phyloP scores from a whole-genome alignment of 2,888 invertebrate genomes.

The Philopedon plagiatum region DNA sequence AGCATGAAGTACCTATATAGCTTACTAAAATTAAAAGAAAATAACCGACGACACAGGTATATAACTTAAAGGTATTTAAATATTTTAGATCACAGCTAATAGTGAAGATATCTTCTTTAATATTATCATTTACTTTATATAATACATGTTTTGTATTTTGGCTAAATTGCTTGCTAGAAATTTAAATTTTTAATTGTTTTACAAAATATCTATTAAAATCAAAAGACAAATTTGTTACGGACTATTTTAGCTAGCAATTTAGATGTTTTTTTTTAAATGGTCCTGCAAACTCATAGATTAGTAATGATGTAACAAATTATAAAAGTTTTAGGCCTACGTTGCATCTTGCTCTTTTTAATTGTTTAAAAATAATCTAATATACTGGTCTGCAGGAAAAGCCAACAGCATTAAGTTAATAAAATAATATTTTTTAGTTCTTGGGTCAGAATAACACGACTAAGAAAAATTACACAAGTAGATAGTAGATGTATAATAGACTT shows the following conservation, averaged over 20 bases:
- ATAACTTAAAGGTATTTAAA: conserved; percentile 59
- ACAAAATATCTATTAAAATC: conserved; percentile 17
- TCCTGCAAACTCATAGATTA: conserved; percentile 60
- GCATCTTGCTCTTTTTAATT: conserved; percentile 53
- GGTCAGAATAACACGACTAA: conserved; percentile 2
- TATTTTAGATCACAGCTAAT: conserved; percentile 68
- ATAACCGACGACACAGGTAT: conserved; percentile 17
- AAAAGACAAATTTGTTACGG: neutral
- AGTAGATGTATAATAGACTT: conserved; percentile 5
- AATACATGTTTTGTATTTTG: conserved; percentile 31
- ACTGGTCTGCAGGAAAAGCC: conserved; percentile 57
- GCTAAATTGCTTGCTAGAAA: conserved; percentile 40
- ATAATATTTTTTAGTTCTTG: conserved; percentile 27
- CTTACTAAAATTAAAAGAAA: neutral
- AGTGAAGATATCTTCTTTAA: conserved; percentile 66
- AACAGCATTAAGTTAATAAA: conserved; percentile 34
- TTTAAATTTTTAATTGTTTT: neutral
- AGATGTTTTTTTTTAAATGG: conserved; percentile 24
- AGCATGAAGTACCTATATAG: neutral
- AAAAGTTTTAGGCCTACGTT: conserved; percentile 61
- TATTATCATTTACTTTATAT: conserved; percentile 54
- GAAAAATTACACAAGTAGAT: conserved; percentile 1
- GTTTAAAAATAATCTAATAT: conserved; percentile 53
- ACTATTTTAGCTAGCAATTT: conserved; percentile 9
- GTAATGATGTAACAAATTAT: conserved; percentile 44